Conservation (phyloP, 2,113 vertebrate species). For the Saimiri boliviensis region DNA sequence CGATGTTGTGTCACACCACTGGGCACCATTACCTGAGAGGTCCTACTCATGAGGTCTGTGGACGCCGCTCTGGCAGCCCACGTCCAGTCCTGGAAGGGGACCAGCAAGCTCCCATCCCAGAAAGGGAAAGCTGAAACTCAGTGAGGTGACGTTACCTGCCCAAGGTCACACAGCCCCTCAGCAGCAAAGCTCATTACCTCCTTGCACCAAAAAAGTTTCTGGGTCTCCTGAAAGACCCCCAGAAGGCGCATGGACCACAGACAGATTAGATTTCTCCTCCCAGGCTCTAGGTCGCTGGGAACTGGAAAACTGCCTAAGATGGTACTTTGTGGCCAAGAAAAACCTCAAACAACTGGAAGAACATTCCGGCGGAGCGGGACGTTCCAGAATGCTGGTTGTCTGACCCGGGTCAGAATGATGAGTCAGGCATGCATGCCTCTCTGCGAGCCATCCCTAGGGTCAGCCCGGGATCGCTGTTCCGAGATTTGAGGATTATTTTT, state of each 20-base stretch:
- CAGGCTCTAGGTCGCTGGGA: not conserved
- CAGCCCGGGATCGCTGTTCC: slow-evolving; percentile 34
- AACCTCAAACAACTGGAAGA: not conserved
- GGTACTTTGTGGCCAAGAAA: rapidly evolving
- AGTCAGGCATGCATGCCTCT: not conserved
- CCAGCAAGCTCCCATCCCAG: not conserved
- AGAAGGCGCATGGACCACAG: not conserved
- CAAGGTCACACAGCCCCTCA: not conserved
- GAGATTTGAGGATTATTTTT: slow-evolving; percentile 58
- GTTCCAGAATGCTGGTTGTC: not conserved
- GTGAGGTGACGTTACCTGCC: not conserved
- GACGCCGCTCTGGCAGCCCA: not conserved
- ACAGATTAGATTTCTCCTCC: not conserved
- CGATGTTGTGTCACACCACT: rapidly evolving
- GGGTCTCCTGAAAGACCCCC: rapidly evolving
- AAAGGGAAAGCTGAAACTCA: not conserved
- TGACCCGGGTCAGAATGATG: not conserved
- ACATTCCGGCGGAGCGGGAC: not conserved
- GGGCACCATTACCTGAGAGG: not conserved
- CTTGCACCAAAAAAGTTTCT: rapidly evolving
- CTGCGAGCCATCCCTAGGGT: not conserved
- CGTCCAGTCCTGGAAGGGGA: not conserved
- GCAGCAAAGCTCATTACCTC: too few species aligned
- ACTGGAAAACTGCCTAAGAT: not conserved
- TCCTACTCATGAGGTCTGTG: not conserved